Evolutionary conservation across 1,140 invertebrate genomes (phyloP).

Genomic region (Drosophila takahashii): DNA sequence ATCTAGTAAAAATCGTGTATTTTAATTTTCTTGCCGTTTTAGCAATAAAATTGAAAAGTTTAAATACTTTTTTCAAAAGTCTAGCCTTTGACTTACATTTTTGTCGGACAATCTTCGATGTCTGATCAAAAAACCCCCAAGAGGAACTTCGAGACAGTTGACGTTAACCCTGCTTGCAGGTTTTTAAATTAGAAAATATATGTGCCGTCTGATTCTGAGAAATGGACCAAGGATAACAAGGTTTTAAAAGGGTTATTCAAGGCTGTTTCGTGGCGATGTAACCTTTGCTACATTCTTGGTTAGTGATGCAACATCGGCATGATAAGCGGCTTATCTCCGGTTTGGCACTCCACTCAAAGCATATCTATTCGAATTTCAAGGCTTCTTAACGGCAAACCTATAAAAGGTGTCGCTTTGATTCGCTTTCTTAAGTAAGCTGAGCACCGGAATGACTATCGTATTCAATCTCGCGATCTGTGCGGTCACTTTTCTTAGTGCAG

Average conservation of each 20-base stretch:
- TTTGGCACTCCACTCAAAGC: not conserved
- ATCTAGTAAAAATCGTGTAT: too few relatives aligned
- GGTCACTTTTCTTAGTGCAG: not conserved
- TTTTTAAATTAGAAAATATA: not conserved
- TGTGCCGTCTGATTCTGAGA: not conserved
- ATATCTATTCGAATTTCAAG: not conserved
- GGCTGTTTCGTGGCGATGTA: not conserved
- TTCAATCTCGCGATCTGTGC: not conserved
- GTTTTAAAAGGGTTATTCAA: not conserved
- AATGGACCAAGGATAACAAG: not conserved
- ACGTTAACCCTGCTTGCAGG: too few relatives aligned
- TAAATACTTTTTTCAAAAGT: too few relatives aligned
- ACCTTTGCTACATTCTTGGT: not conserved
- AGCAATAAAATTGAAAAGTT: too few relatives aligned
- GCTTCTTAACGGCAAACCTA: conserved; percentile 1
- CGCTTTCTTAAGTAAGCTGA: not conserved
- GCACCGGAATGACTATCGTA: not conserved
- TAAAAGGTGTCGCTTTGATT: conserved; percentile 11
- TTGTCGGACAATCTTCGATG: too few relatives aligned
- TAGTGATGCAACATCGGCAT: conserved; percentile 8
- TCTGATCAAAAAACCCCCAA: too few relatives aligned
- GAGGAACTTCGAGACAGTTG: too few relatives aligned
- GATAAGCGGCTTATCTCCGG: conserved; percentile 3
- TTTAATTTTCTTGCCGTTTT: too few relatives aligned
- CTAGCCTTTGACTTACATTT: too few relatives aligned